phyloP scores from a whole-genome alignment of 1,140 invertebrate genomes.

The Calycopis cecrops region DNA sequence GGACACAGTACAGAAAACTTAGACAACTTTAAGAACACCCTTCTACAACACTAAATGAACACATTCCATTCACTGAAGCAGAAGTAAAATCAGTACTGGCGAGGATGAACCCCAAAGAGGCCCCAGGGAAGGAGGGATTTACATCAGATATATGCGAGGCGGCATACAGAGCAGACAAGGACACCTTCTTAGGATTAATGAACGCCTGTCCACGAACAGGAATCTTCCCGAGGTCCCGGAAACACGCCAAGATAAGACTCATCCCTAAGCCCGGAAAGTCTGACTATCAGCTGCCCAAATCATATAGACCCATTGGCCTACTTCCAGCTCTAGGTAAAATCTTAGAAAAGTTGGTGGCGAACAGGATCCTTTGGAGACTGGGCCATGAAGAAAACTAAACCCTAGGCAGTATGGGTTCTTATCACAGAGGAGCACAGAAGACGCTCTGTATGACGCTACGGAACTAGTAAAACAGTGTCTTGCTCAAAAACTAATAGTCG shows the following conservation, averaged over 20 bases:
- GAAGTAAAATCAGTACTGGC: too few relatives aligned
- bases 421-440: neutral
- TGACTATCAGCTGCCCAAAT: slow-evolving; percentile 8
- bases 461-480: too few relatives aligned
- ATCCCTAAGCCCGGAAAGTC: slow-evolving; percentile 11
- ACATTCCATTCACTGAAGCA: too few relatives aligned
- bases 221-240: slow-evolving; percentile 1
- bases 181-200: neutral
- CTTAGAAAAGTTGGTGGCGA: slow-evolving; percentile 5
- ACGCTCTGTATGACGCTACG: too few relatives aligned
- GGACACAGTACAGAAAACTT: too few relatives aligned
- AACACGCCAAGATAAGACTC: neutral
- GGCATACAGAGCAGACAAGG: too few relatives aligned
- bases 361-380: neutral
- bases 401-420: neutral
- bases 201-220: neutral
- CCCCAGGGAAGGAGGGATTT: too few relatives aligned
- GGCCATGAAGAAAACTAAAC: neutral
- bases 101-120: too few relatives aligned
- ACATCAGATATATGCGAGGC: too few relatives aligned
- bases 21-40: too few relatives aligned
- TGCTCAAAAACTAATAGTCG: too few relatives aligned
- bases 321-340: slow-evolving; percentile 15
- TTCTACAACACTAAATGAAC: too few relatives aligned
- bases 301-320: slow-evolving; percentile 16